Conservation (phyloP, 2,797 vertebrate genomes). For the Columba guinea region DNA sequence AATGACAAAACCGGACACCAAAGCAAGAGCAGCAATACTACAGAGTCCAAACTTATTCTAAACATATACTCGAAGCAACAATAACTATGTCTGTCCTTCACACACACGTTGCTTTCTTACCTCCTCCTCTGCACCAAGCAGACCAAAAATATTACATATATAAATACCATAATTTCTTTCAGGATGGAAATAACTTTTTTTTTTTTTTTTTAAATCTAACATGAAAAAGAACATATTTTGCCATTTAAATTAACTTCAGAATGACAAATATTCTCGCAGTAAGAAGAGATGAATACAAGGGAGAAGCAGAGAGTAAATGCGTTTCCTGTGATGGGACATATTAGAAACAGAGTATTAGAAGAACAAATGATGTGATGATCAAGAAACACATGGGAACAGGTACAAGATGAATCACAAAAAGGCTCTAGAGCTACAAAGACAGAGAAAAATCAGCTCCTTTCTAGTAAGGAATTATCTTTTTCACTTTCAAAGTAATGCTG, state of each 20-base stretch:
- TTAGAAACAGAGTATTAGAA: not conserved
- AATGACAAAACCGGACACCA: not conserved
- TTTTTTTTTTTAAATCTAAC: not conserved
- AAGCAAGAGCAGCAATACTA: not conserved
- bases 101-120: not conserved
- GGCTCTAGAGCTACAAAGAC: not conserved
- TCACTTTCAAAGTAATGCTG: not conserved
- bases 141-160: not conserved
- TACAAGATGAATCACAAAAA: not conserved
- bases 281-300: not conserved
- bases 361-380: not conserved
- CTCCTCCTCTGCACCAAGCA: not conserved
- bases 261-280: not conserved
- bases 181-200: not conserved
- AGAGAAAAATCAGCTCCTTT: not conserved
- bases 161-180: not conserved
- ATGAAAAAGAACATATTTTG: not conserved
- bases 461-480: not conserved
- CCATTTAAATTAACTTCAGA: not conserved
- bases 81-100: not conserved
- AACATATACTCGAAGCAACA: not conserved
- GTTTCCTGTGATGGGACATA: not conserved
- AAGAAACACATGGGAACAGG: not conserved
- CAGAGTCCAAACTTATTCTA: not conserved
- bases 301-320: not conserved